Evolutionary conservation across 1,140 invertebrate genomes (phyloP), one percentile per base, ranked within the genome.

Genomic region (Pachyrhynchus sulphureomaculatus): DNA sequence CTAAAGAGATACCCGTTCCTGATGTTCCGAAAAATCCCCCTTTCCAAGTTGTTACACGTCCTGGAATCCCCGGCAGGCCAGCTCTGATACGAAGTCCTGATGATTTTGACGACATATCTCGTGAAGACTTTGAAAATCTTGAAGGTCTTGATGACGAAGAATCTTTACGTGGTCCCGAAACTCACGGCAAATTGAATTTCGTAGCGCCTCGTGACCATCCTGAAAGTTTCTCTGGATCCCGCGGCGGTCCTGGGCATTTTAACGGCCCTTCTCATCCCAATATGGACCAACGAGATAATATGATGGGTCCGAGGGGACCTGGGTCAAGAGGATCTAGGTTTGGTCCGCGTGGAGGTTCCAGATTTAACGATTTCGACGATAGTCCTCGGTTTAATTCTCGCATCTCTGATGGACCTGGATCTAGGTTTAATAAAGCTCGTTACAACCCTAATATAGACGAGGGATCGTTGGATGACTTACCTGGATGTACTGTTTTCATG

Each of bases 401-500:
- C 6, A 6, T 10, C 0, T 12, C 4, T 12, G 61, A 70, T 26
- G 51, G 44, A 4, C 55, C 53, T 10, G 55, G 61, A 32, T 36
- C 44, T 9, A 34, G 54, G 17, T 34, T 56, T 18, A 45, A 17
- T 8, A 57, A 61, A 32, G 34, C 10, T 1, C 55, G 57, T 12
- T 64, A 57, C 36, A 39, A 42, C 12, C 45, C 24, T 1, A 17
- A 18, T n/a, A 24, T 5, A 6, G 29, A 34, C 12, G 18, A 61
- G 1, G 51, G 64, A 17, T 74, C 74, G 20, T 73, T 81, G 13
- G 81, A 89, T 17, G 83, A 83, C 29, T 84, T 85, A 34, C 88
- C 87, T 1, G 91, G 91, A 6, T 95, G 91, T 73, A 89, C 94
- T 0, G 76, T 96, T 0, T 84, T 84, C 0, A 78, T 94, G 68